These are phyloP conservation scores for Atrichornis clamosus DNA, from an alignment of 2,113 vertebrate species.

Conservation along the genomic window DNA sequence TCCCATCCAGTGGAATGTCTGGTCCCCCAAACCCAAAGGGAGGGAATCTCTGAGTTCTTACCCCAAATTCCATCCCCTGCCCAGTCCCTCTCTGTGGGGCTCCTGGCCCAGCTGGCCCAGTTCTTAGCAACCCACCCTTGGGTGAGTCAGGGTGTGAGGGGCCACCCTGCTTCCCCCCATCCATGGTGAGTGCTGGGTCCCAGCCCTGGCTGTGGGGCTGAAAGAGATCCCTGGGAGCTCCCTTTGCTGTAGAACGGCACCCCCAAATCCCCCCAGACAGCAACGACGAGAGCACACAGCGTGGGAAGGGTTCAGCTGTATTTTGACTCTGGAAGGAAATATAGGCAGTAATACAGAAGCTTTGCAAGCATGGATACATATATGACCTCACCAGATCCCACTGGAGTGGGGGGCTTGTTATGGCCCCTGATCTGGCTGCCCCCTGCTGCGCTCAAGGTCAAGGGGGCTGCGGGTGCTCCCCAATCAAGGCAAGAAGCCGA, in stretches of 20 bases:
- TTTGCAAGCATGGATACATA: constrained; percentile 23
- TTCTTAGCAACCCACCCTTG: not conserved
- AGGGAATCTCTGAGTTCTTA: not conserved
- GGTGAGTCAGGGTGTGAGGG: not conserved
- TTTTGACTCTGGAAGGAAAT: not conserved
- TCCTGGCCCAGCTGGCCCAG: not conserved
- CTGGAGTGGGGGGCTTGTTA: not conserved
- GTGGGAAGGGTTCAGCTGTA: not conserved
- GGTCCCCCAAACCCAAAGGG: not conserved
- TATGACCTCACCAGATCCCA: not conserved
- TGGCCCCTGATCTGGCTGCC: not conserved
- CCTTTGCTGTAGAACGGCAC: not conserved
- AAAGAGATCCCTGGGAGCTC: not conserved
- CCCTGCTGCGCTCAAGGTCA: not conserved
- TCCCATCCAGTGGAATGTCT: not conserved
- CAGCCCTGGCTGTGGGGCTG: not conserved
- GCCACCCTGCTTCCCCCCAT: not conserved
- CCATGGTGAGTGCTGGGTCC: not conserved
- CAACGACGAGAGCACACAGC: not conserved
- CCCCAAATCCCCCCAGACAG: not conserved
- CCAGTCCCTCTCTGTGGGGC: not conserved
- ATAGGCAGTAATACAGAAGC: constrained; percentile 33
- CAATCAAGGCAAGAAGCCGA: not conserved
- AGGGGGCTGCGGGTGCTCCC: not conserved
- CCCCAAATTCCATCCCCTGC: not conserved